Base-by-base conservation (phyloP, 2,113 vertebrate genomes). In the Pseudonaja textilis region DNA sequence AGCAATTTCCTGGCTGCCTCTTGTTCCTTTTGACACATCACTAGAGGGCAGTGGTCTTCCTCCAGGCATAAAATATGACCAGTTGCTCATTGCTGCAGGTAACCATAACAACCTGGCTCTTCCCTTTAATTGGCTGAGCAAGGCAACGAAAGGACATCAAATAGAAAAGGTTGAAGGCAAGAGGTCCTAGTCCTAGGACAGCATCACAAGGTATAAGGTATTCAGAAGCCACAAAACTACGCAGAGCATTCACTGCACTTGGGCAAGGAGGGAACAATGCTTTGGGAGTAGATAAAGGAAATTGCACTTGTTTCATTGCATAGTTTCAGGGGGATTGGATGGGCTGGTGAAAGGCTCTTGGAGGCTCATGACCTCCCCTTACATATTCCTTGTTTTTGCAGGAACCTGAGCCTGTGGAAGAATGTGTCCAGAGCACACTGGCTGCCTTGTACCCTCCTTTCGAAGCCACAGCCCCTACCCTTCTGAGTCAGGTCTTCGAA, bases 331-430 rank as follows among this genome's bases (percentile, higher is more conserved):
- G 11, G 23, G 42, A 52, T 61, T 56, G 45, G 93, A 93, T 94
- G 89, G n/a, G 86, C 87, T 92, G 91, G 93, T 74, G 88, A 93
- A 96, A 93, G 92, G 95, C 95, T 95, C 93, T 42, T 89, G 16
- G 25, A 18, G 29, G 16, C 16, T 86, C 57, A 87, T 7, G 3
- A 11, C 54, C 5, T 16, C 18, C 16, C 8, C 18, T 14, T 57
- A 93, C 1, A 95, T 87, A 81, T 52, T 54, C 56, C 90, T 89
- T 89, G 29, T 29, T 93, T 90, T 86, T 85, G 47, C 96, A 99
- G 98, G 98, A 98, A 96, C 98, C 98, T 5, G 98, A 99, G 96
- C 98, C 99, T 4, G 98, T 99, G 96, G 99, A 99, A 95, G 98
- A 99, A 94, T 99, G 98, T 89, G 98, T 99, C n/a, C 98, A 99